phyloP scores from a whole-genome alignment of 1,140 invertebrate species.

The Drosophila athabasca region DNA sequence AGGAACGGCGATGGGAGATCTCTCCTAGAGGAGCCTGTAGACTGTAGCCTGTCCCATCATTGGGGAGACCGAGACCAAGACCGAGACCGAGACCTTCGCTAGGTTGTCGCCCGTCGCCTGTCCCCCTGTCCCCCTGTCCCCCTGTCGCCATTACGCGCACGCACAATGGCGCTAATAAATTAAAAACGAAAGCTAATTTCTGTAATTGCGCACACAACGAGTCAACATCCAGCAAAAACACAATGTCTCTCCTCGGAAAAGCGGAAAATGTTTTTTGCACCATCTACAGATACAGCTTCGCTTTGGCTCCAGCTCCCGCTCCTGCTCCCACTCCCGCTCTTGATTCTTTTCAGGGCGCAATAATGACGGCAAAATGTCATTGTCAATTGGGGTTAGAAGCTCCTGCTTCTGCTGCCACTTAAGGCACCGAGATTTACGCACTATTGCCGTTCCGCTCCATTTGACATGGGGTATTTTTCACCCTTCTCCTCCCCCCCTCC shows the following conservation, averaged over 20 bases:
- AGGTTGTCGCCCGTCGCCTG: slow-evolving; percentile 22
- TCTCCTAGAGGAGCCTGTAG: slow-evolving; percentile 18
- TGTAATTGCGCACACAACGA: slow-evolving; percentile 73
- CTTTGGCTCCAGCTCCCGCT: background rate
- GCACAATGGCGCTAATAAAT: slow-evolving; percentile 80
- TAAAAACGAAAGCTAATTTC: slow-evolving; percentile 82
- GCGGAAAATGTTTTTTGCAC: too few species aligned
- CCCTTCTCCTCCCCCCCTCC: background rate
- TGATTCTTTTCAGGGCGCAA: slow-evolving; percentile 18
- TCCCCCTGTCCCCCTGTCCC: slow-evolving; percentile 24
- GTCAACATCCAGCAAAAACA: slow-evolving; percentile 31
- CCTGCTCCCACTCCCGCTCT: background rate
- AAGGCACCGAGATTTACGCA: slow-evolving; percentile 77
- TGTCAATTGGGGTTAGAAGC: slow-evolving; percentile 73
- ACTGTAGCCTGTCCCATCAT: background rate
- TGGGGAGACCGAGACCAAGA: slow-evolving; percentile 2
- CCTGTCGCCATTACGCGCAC: slow-evolving; percentile 75
- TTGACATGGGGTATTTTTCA: slow-evolving; percentile 46
- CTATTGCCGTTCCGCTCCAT: slow-evolving; percentile 61
- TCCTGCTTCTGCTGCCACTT: slow-evolving; percentile 41
- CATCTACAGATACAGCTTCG: too few species aligned
- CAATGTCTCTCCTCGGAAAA: too few species aligned
- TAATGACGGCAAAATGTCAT: slow-evolving; percentile 78
- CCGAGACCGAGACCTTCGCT: slow-evolving; percentile 32
- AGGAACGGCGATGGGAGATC: slow-evolving; percentile 21